These are phyloP conservation scores for Myotis brandtii DNA, from an alignment of 2,113 vertebrate species.

Conservation along the genomic window DNA sequence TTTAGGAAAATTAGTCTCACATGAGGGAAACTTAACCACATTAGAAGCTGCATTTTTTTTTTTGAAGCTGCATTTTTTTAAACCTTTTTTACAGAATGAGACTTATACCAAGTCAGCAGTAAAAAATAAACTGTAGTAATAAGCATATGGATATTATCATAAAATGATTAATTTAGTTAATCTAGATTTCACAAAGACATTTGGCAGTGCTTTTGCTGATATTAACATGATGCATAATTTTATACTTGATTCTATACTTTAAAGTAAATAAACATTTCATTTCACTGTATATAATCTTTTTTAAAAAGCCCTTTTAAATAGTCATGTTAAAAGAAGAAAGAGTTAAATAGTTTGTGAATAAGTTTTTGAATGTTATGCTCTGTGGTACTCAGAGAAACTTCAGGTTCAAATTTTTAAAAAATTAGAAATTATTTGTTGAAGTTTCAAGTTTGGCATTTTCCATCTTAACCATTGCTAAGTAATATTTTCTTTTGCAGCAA, in stretches of 20 bases:
- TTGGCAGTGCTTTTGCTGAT: not conserved
- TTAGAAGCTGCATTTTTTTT: not conserved
- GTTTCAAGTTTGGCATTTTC: not conserved
- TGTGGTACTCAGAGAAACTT: not conserved
- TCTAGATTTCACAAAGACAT: not conserved
- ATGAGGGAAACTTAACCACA: not conserved
- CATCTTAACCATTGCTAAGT: not conserved
- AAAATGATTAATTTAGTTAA: not conserved
- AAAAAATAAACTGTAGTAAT: not conserved
- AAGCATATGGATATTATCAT: not conserved
- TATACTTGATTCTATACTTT: conserved; percentile 33
- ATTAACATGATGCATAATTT: conserved; percentile 9
- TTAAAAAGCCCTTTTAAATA: not conserved
- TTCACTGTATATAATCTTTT: not conserved
- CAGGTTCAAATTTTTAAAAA: not conserved
- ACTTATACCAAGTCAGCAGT: not conserved
- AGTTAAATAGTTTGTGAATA: conserved; percentile 17
- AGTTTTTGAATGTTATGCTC: not conserved
- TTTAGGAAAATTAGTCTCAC: conserved; percentile 17
- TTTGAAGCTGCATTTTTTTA: not conserved
- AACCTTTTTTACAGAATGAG: not conserved
- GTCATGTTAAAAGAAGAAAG: not conserved
- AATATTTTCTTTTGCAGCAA: conserved; percentile 23
- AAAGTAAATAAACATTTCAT: conserved; percentile 7
- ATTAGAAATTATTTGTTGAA: conserved; percentile 1